phyloP scores from a whole-genome alignment of 2,797 vertebrate species.

The Margarornis squamiger region DNA sequence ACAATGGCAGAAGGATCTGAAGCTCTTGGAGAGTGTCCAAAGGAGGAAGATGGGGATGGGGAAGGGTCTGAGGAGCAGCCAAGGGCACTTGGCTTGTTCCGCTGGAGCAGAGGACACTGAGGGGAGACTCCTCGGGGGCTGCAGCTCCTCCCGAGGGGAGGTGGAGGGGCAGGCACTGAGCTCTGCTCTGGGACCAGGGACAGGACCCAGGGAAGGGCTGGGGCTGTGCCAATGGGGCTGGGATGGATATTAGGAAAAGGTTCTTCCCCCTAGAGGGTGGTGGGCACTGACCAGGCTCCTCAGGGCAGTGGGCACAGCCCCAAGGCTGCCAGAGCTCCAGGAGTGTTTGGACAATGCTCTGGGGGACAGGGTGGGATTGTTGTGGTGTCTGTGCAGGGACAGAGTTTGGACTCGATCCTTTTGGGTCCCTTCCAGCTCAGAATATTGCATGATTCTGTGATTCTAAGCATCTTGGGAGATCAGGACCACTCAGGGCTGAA shows the following conservation, averaged over 20 bases:
- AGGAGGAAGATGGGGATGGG: not conserved
- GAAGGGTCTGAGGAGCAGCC: not conserved
- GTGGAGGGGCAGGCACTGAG: not conserved
- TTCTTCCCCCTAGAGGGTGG: not conserved
- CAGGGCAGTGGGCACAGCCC: not conserved
- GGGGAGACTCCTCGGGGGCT: not conserved
- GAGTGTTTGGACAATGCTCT: not conserved
- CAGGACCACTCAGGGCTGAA: not conserved
- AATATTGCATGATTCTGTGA: not conserved
- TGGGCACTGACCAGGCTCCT: not conserved
- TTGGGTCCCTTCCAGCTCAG: accelerated
- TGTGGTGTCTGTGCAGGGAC: not conserved
- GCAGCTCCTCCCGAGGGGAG: not conserved
- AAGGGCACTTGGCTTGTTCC: not conserved
- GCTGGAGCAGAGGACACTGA: too few species aligned
- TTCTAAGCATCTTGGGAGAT: not conserved
- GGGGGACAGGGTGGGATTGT: not conserved
- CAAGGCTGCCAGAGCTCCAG: not conserved
- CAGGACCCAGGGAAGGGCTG: not conserved
- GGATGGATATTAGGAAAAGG: not conserved
- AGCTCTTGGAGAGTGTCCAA: not conserved
- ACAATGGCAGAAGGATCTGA: not conserved
- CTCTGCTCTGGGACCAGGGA: not conserved
- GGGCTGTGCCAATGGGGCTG: not conserved
- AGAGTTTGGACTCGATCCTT: accelerated